phyloP scores from a whole-genome alignment of 2,888 invertebrate genomes.

The Pachycephus smyrnensis region DNA sequence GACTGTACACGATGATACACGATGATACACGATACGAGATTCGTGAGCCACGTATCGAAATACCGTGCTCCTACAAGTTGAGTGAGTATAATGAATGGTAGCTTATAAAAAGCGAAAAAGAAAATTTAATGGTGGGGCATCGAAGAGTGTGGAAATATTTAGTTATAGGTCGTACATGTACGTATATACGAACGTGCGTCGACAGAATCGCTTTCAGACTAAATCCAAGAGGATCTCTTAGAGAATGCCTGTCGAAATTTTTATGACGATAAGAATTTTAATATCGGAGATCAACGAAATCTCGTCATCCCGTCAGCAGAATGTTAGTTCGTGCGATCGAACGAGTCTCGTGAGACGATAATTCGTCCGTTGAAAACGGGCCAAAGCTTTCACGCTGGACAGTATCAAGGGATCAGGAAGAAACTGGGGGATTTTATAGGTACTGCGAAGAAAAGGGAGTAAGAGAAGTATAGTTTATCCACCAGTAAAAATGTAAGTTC shows the following conservation, averaged over 20 bases:
- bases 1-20: background rate
- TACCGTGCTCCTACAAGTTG: background rate
- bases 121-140: background rate
- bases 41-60: background rate
- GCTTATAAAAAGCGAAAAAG: background rate
- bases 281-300: background rate
- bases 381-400: background rate
- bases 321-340: background rate
- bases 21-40: background rate
- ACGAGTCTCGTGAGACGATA: background rate
- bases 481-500: background rate
- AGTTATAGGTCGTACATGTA: background rate
- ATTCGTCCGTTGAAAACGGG: background rate
- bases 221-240: background rate
- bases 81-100: background rate
- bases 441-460: background rate
- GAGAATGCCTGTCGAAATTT: background rate
- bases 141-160: background rate
- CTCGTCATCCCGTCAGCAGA: background rate
- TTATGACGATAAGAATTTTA: background rate
- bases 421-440: background rate
- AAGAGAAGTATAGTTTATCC: background rate
- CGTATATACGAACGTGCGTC: too few relatives aligned
- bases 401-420: background rate
- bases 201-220: background rate